Evolutionary conservation across 37 sponge, comb jelly and placozoan species (phyloP).

Genomic region (Tethya wilhelma): DNA sequence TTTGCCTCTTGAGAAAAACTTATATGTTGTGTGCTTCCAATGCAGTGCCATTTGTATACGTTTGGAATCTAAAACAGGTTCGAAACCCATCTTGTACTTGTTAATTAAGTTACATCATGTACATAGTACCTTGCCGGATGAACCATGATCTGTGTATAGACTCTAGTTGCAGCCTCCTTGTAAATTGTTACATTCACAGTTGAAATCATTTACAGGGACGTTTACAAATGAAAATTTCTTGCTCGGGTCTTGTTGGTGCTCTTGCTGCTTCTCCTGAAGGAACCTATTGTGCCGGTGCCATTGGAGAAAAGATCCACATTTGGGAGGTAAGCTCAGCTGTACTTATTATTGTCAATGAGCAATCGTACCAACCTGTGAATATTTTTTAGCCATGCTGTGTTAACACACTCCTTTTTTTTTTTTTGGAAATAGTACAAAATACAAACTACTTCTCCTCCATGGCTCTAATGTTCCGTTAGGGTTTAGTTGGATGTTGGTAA

Average conservation of each 20-base stretch:
- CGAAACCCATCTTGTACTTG: background rate
- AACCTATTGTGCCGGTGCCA: conserved; percentile 73
- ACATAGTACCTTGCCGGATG: no score
- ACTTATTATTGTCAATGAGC: background rate
- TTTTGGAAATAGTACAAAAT: background rate
- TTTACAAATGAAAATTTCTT: conserved; percentile 63
- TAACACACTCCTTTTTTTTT: background rate
- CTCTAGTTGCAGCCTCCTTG: no score
- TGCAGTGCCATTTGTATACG: conserved; percentile 66
- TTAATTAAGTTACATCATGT: background rate
- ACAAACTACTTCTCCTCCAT: background rate
- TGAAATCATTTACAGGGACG: conserved; percentile 60
- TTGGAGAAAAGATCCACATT: conserved; percentile 78
- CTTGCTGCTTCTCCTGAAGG: conserved; percentile 65
- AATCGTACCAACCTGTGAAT: background rate
- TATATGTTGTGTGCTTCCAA: conserved; percentile 53
- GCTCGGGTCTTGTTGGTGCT: conserved; percentile 65
- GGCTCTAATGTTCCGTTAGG: background rate
- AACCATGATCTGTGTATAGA: background rate
- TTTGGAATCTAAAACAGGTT: conserved; percentile 75
- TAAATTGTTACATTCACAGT: background rate
- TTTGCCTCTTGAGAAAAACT: conserved; percentile 31
- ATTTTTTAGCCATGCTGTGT: background rate
- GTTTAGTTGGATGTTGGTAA: background rate
- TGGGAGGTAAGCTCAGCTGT: conserved; percentile 69